phyloP scores from a whole-genome alignment of 2,797 vertebrate genomes.

The Labeo calbasu region DNA sequence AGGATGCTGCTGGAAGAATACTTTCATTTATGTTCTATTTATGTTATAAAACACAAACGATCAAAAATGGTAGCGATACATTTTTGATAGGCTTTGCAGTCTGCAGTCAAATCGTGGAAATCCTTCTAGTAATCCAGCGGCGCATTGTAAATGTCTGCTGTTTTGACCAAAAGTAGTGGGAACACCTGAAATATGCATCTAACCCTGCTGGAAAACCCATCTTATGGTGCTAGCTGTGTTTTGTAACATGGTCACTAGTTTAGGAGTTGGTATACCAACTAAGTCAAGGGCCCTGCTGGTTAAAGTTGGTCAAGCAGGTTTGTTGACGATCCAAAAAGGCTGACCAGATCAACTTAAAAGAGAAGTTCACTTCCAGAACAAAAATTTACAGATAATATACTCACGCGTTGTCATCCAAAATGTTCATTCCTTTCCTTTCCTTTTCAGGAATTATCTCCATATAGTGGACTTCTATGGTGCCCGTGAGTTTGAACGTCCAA shows the following conservation, averaged over 20 bases:
- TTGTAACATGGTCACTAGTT: neutral
- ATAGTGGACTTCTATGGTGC: no score
- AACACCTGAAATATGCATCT: neutral
- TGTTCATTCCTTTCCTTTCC: no score
- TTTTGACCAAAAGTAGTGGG: neutral
- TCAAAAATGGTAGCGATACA: slow-evolving; percentile 80
- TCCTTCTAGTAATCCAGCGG: neutral
- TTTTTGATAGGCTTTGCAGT: slow-evolving; percentile 91
- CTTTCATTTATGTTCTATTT: slow-evolving; percentile 40
- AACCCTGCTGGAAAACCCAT: neutral
- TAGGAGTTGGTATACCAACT: neutral
- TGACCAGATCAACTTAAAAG: neutral
- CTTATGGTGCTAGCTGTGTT: neutral
- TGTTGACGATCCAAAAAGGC: neutral
- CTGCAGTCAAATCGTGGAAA: slow-evolving; percentile 70
- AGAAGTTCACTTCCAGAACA: no score
- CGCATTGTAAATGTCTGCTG: neutral
- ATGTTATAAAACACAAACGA: slow-evolving; percentile 65
- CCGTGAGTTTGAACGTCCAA: no score
- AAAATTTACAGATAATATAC: no score
- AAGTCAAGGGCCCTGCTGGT: neutral
- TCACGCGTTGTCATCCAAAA: no score
- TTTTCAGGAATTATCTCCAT: no score
- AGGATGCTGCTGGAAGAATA: slow-evolving; percentile 60
- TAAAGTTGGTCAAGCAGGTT: neutral